These are phyloP conservation scores for Sinocyclocheilus anophthalmus DNA, from an alignment of 2,113 vertebrate species.

Conservation along the genomic window DNA sequence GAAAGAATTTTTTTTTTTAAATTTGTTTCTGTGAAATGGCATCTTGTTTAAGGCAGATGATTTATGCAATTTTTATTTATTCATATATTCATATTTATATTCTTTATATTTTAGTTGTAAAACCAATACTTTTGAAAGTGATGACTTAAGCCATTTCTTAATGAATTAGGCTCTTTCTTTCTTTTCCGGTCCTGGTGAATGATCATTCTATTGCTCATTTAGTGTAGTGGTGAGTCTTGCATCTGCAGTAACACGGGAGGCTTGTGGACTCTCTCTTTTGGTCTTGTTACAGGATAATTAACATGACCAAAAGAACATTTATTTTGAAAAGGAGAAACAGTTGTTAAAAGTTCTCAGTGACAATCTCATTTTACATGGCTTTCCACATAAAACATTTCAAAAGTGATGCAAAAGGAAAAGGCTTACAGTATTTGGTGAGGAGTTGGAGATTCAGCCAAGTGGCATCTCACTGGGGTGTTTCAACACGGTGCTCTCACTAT, in stretches of 20 bases:
- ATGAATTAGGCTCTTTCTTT: not conserved
- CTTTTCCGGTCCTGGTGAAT: not conserved
- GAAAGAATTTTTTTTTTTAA: not conserved
- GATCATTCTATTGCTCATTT: not conserved
- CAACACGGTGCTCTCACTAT: not conserved
- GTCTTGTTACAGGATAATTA: slow-evolving; percentile 38
- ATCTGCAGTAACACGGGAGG: not conserved
- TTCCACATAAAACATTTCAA: slow-evolving; percentile 58
- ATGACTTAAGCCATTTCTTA: too few relatives aligned
- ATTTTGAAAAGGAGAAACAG: slow-evolving; percentile 61
- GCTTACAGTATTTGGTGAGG: slow-evolving; percentile 35
- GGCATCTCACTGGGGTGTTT: not conserved
- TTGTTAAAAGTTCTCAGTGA: slow-evolving; percentile 40
- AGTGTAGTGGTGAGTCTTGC: not conserved
- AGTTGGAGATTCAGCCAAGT: slow-evolving; percentile 20
- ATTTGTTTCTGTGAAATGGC: not conserved
- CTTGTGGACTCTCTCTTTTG: slow-evolving; percentile 27
- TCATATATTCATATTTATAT: too few relatives aligned
- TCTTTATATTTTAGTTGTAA: too few relatives aligned
- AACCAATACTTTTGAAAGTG: too few relatives aligned
- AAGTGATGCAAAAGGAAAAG: slow-evolving; percentile 34
- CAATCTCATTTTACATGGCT: slow-evolving; percentile 53
- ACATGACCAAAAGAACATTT: slow-evolving; percentile 47
- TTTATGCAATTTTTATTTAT: not conserved
- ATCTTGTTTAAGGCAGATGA: not conserved